Conservation (phyloP, 2,797 vertebrate species). For the Crax fasciolata region DNA sequence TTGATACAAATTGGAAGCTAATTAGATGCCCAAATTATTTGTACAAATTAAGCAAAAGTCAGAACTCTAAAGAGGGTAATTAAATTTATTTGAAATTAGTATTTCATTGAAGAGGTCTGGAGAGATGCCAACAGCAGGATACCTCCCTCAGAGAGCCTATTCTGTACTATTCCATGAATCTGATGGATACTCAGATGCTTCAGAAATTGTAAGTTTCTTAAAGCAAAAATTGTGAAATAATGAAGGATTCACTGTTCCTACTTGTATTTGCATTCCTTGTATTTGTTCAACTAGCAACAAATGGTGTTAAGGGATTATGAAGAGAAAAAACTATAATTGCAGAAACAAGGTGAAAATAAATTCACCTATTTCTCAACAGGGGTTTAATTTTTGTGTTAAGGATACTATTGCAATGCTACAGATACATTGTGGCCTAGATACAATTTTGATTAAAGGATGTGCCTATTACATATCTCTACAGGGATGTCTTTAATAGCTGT, state of each 20-base stretch:
- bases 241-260: background rate
- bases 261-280: background rate
- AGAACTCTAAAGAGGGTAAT: conserved; percentile 58
- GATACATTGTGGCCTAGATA: background rate
- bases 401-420: background rate
- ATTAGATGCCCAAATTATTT: conserved; percentile 62
- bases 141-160: conserved; percentile 28
- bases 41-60: conserved; percentile 70
- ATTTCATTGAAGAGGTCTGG: conserved; percentile 54
- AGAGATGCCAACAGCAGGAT: conserved; percentile 30
- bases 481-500: background rate
- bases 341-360: background rate
- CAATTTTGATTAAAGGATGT: background rate
- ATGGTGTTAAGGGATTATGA: background rate
- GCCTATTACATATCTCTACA: background rate
- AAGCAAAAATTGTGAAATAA: background rate
- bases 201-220: background rate
- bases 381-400: background rate
- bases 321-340: background rate
- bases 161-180: background rate
- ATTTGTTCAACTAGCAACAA: background rate
- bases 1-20: conserved; percentile 57
- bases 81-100: conserved; percentile 65
- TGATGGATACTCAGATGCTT: background rate
- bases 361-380: background rate